Base-by-base conservation (phyloP, 1,140 invertebrate species). In the Zaprionus lachaisei region DNA sequence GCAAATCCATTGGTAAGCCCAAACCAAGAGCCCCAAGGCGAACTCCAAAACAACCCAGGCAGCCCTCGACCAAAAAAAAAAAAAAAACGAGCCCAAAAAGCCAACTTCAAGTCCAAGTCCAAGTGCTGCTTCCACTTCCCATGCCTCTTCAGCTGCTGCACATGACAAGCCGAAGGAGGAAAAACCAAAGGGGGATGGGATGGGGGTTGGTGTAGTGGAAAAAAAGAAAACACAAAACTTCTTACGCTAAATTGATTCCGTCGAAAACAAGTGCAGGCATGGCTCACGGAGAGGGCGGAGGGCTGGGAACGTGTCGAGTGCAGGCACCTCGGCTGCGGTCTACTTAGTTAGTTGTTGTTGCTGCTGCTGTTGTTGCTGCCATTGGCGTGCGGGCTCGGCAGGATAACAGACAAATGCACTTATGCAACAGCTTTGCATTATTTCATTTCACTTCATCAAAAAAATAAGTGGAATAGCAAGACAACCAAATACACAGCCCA, bases 201-300 rank as follows among this genome's bases (percentile, higher is more conserved):
- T 68, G 47, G 1, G 65, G 55, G 77, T 9, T 34, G n/a, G 55
- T 44, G 72, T 22, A 55, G 56, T 66, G 11, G 26, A 49, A 51
- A 54, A 74, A 80, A 64, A 72, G 67, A 41, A 57, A 34, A 57
- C 15, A 24, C 24, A 81, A 72, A 89, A 89, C 79, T 89, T 89
- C 76, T 89, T 79, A 77, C 85, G 85, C 84, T 90, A 89, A 89
- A 89, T 90, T 89, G 84, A 90, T 89, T 89, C 70, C 74, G 79
- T 89, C 86, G 77, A 83, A 87, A 86, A 87, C 83, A 83, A 83
- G 73, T 77, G 77, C 72, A 62, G 14, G 37, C n/a, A 14, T 24
- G 60, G 22, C 22, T 6, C 54, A 9, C 20, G 28, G 26, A 17
- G 20, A 5, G n/a, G 41, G 44, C 12, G 31, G 41, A 6, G n/a